Percentiles rank a stretch among this genome's conserved stretches.
phyloP scores from a whole-genome alignment of 2,888 invertebrate genomes.

The Drosophila longiperda region DNA sequence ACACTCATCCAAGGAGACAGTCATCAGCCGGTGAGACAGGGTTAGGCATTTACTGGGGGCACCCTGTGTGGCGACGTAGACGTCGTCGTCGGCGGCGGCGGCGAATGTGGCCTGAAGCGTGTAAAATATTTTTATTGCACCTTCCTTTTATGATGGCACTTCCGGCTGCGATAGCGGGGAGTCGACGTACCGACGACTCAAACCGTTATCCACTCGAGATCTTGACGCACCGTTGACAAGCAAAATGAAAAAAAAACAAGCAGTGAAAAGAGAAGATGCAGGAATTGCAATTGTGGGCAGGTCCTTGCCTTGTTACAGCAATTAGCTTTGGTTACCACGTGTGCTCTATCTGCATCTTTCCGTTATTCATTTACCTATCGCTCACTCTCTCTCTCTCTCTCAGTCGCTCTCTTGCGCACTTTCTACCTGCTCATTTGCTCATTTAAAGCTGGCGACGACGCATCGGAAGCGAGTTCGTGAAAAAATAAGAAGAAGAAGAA shows the following conservation, averaged over 20 bases:
- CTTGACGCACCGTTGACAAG: conserved; percentile 73
- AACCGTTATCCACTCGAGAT: conserved; percentile 74
- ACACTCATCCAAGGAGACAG: conserved; percentile 18
- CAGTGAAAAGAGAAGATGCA: conserved; percentile 13
- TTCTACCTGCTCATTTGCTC: conserved; percentile 46
- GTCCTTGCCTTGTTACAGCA: conserved; percentile 55
- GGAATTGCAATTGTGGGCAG: conserved; percentile 28
- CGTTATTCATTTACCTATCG: conserved; percentile 7
- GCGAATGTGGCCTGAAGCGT: conserved; percentile 50
- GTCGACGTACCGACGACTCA: conserved; percentile 41
- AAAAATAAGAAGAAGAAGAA: conserved; percentile 9
- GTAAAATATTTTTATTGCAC: conserved; percentile 84
- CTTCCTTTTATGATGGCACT: conserved; percentile 83
- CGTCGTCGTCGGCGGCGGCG: conserved; percentile 23
- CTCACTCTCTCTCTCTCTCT: not conserved
- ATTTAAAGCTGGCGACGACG: conserved; percentile 49
- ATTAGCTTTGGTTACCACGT: conserved; percentile 65
- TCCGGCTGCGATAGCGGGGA: conserved; percentile 79
- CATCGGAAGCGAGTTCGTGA: conserved; percentile 26
- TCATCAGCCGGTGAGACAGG: conserved; percentile 15
- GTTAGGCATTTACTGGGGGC: conserved; percentile 34
- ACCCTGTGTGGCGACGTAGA: conserved; percentile 26
- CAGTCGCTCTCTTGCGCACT: not conserved
- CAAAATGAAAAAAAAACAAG: conserved; percentile 15
- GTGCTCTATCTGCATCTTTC: conserved; percentile 72